A percentile compares a stretch with the other conserved stretches of the same genome.
Conservation (phyloP, 2,113 vertebrate species). For the Apaloderma vittatum region DNA sequence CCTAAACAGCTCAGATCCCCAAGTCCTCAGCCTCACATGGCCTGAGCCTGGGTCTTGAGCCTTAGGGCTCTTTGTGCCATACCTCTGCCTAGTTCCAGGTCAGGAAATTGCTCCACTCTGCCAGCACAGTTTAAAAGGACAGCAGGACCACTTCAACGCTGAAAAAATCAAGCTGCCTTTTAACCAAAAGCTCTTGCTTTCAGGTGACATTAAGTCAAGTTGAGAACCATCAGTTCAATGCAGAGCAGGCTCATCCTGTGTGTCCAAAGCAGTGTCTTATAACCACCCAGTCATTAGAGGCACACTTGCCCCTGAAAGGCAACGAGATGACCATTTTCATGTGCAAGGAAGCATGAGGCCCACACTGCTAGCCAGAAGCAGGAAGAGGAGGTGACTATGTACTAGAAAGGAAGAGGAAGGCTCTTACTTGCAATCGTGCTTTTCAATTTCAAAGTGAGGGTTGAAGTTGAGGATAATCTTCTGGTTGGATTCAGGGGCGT, state of each 20-base stretch:
- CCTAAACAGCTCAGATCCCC: not conserved
- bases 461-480: constrained; percentile 99
- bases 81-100: not conserved
- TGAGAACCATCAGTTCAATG: not conserved
- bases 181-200: not conserved
- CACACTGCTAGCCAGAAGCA: not conserved
- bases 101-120: constrained; percentile 11
- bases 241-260: not conserved
- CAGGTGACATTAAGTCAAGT: not conserved
- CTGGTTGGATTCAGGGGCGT: constrained; percentile 90
- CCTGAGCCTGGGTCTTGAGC: not conserved
- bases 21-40: not conserved
- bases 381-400: not conserved
- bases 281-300: not conserved
- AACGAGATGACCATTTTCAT: not conserved
- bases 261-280: not conserved
- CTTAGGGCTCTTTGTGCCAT: not conserved
- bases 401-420: not conserved
- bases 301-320: not conserved
- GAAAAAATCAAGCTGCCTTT: not conserved
- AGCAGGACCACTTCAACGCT: not conserved
- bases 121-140: not conserved
- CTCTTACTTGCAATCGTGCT: constrained; percentile 96
- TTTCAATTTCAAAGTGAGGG: constrained; percentile 98
- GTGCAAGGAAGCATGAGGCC: not conserved